Evolutionary conservation across 1,140 invertebrate species (phyloP).

Genomic region (Leptoteleia sp.): DNA sequence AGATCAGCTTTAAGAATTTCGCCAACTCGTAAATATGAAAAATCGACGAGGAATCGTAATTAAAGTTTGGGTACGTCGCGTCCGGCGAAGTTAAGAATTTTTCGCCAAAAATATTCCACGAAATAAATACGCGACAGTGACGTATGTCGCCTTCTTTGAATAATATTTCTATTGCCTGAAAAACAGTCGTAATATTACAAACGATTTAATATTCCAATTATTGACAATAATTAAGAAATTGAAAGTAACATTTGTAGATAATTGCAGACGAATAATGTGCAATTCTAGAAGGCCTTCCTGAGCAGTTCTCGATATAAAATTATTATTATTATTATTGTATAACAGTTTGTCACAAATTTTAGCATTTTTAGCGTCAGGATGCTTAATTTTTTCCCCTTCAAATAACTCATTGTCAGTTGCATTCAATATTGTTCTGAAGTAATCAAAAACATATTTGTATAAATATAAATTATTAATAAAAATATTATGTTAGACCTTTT

Average conservation of each 20-base stretch:
- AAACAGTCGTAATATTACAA: background rate
- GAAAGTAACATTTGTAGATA: constrained; percentile 66
- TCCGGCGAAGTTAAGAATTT: constrained; percentile 62
- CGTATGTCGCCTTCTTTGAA: constrained; percentile 51
- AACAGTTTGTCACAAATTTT: constrained; percentile 9
- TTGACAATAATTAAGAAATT: background rate
- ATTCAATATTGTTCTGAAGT: constrained; percentile 27
- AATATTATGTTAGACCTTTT: too few relatives aligned
- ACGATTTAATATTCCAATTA: background rate
- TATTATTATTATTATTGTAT: constrained; percentile 16
- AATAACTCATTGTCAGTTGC: constrained; percentile 9
- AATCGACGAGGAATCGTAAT: constrained; percentile 72
- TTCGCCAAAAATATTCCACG: constrained; percentile 72
- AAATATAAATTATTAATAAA: too few relatives aligned
- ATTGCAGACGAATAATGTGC: constrained; percentile 69
- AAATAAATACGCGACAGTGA: constrained; percentile 67
- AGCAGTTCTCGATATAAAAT: constrained; percentile 34
- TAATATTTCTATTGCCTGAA: constrained; percentile 68
- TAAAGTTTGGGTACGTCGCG: constrained; percentile 69
- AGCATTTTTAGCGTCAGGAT: background rate
- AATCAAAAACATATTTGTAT: too few relatives aligned
- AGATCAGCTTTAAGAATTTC: constrained; percentile 68
- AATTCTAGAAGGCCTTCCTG: constrained; percentile 73
- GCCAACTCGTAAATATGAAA: constrained; percentile 69
- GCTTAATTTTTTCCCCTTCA: background rate